A percentile compares a stretch with the other conserved stretches of the same genome.
Conservation (phyloP, 2,797 vertebrate genomes). For the Clarias pachynema region DNA sequence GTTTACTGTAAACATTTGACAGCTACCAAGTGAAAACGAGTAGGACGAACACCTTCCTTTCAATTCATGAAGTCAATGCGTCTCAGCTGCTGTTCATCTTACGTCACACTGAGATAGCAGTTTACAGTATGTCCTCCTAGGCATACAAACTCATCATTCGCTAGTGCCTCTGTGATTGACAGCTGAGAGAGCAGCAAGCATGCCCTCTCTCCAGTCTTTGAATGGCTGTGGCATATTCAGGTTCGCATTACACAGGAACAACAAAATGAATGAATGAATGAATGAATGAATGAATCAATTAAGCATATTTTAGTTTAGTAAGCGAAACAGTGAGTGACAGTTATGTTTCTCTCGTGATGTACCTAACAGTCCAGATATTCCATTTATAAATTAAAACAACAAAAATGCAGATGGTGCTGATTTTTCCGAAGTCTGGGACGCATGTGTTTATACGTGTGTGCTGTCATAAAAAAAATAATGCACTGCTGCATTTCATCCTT, state of each 20-base stretch:
- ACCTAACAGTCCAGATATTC: constrained; percentile 13
- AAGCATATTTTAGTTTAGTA: neutral
- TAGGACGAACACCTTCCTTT: too few species aligned
- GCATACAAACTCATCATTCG: neutral
- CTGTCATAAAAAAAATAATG: neutral
- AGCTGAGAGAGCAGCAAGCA: neutral
- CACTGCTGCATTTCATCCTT: neutral
- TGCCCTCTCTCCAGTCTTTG: neutral
- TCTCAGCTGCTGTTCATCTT: too few species aligned
- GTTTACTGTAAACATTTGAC: too few species aligned
- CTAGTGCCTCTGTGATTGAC: neutral
- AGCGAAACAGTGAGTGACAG: neutral
- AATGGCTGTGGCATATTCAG: neutral
- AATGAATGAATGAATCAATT: too few species aligned
- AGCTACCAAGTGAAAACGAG: too few species aligned
- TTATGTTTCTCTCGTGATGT: neutral
- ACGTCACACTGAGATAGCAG: too few species aligned
- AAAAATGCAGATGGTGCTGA: constrained; percentile 10
- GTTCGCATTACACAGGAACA: neutral
- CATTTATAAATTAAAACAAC: constrained; percentile 3
- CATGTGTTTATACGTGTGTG: neutral
- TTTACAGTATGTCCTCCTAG: too few species aligned
- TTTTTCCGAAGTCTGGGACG: neutral
- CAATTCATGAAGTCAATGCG: too few species aligned
- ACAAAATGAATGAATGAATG: too few species aligned